Base-by-base conservation (phyloP, 2,113 vertebrate genomes). In the Phyllostomus discolor region DNA sequence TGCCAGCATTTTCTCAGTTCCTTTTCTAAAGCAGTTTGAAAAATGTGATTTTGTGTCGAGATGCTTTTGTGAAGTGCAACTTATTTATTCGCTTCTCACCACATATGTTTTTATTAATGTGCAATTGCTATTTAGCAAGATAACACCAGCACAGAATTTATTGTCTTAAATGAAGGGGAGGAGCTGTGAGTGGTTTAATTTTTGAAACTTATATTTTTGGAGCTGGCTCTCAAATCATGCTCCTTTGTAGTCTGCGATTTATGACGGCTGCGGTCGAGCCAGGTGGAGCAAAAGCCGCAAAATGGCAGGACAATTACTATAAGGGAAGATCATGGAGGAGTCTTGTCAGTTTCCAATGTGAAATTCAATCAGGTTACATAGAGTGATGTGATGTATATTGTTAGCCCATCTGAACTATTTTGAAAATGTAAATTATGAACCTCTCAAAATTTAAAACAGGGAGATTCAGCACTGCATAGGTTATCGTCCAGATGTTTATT, bases 231-330 rank as follows among this genome's bases (percentile, higher is more conserved):
- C 43, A 43, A 54, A 0, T 87, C 94, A 28, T 19, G 73, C 92
- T 75, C 28, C 89, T 98, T 97, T 97, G 64, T 46, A 91, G 90
- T 0, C 17, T 10, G 93, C 1, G 0, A 54, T 97, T 97, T 96
- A 97, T 95, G 94, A 94, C 31, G 80, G 88, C 73, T 66, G 93
- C 7, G 41, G 95, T 89, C 0, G 38, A 96, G 89, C 38, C 97
- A 97, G 98, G 98, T 98, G 96, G 67, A 96, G 96, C 96, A 94
- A 90, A 48, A 97, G 90, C 94, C 57, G 1, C 95, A 92, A 97
- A 96, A 97, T 93, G 97, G 97, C 98, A 97, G 97, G 97, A 97
- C 93, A 93, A 83, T 96, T 84, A 48, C 79, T 48, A 62, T 72
- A 38, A 31, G 35, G 95, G 88, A 84, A 94, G 95, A 87, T 92